Evolutionary conservation across 1,140 invertebrate species (phyloP).

Genomic region (Cyclina sinensis): DNA sequence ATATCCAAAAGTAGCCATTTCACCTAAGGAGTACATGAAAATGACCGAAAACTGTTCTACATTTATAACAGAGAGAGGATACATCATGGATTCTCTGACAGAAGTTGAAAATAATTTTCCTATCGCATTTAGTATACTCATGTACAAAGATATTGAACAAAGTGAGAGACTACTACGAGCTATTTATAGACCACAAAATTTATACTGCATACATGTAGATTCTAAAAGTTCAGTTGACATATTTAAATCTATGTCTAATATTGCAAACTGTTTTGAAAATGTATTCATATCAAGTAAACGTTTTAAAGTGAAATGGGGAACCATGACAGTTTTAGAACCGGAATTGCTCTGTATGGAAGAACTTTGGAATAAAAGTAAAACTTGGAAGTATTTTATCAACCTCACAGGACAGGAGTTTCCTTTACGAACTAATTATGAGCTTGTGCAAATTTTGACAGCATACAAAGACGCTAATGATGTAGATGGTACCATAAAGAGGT

Average conservation of each 20-base stretch:
- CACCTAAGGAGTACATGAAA: neutral
- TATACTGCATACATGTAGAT: slow-evolving; percentile 85
- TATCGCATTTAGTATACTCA: slow-evolving; percentile 80
- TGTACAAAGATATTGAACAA: slow-evolving; percentile 80
- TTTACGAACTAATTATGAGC: slow-evolving; percentile 68
- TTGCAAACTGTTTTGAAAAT: slow-evolving; percentile 79
- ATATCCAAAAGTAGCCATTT: neutral
- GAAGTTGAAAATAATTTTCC: slow-evolving; percentile 77
- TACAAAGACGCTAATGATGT: slow-evolving; percentile 81
- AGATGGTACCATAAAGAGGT: slow-evolving; percentile 73
- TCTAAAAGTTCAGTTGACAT: slow-evolving; percentile 70
- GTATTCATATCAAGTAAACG: slow-evolving; percentile 76
- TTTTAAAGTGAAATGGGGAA: slow-evolving; percentile 75
- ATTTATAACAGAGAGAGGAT: slow-evolving; percentile 65
- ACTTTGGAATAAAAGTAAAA: slow-evolving; percentile 71
- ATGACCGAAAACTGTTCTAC: slow-evolving; percentile 39
- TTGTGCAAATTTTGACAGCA: slow-evolving; percentile 79
- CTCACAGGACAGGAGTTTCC: slow-evolving; percentile 81
- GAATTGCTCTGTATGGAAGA: slow-evolving; percentile 82
- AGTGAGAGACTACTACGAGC: slow-evolving; percentile 79
- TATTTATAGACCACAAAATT: slow-evolving; percentile 84
- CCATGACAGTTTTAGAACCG: slow-evolving; percentile 74
- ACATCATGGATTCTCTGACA: slow-evolving; percentile 69
- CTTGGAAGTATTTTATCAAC: slow-evolving; percentile 84
- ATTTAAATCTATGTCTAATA: slow-evolving; percentile 56